Evolutionary conservation across 2,113 vertebrate genomes (phyloP).

Genomic region (Perca schrenkii): DNA sequence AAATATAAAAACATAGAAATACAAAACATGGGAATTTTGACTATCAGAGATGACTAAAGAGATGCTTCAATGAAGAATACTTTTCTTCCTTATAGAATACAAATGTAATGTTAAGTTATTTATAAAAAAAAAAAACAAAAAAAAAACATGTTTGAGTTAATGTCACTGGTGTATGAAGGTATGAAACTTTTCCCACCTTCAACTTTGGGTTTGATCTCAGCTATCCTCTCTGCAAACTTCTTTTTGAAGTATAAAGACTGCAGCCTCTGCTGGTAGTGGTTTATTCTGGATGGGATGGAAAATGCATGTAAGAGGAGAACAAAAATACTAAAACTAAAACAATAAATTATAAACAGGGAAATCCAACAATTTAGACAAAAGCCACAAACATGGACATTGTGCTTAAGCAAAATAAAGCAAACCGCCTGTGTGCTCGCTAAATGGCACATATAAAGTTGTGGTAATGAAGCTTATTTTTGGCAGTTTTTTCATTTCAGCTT

Average conservation of each 20-base stretch:
- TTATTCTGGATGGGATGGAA: constrained; percentile 87
- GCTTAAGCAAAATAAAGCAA: constrained; percentile 12
- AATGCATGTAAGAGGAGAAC: constrained; percentile 32
- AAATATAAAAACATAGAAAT: not conserved
- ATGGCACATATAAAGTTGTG: constrained; percentile 44
- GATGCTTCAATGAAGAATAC: not conserved
- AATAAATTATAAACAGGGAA: constrained; percentile 63
- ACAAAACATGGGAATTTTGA: not conserved
- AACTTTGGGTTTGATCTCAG: constrained; percentile 98
- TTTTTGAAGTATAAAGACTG: constrained; percentile 99
- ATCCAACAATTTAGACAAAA: constrained; percentile 56
- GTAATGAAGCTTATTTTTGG: constrained; percentile 61
- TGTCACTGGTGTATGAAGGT: not conserved
- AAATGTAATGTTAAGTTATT: not conserved
- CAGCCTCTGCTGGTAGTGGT: constrained; percentile 98
- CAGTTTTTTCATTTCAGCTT: constrained; percentile 48
- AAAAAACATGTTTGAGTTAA: not conserved
- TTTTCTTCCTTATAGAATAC: not conserved
- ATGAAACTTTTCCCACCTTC: constrained; percentile 87
- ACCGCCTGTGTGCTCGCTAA: constrained; percentile 1
- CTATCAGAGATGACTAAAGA: not conserved
- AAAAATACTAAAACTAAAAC: constrained; percentile 46
- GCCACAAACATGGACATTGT: constrained; percentile 51
- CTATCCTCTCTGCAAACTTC: constrained; percentile 99
- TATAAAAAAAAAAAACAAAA: not conserved